Evolutionary conservation across 2,888 invertebrate species (phyloP).

Genomic region (Pemphredon lugubris): DNA sequence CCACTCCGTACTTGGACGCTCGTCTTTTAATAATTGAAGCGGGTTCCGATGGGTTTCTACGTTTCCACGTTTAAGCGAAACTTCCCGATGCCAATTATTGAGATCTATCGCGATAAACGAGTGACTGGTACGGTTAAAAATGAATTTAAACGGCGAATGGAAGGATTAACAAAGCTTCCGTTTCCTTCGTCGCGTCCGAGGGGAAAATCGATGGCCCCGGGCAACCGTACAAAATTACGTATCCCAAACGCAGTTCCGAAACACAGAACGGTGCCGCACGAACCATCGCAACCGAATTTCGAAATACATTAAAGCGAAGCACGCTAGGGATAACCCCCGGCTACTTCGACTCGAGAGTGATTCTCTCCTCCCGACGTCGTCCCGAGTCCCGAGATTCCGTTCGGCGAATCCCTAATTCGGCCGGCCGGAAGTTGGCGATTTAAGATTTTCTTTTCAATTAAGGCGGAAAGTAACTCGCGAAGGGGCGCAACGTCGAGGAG

Average conservation of each 20-base stretch:
- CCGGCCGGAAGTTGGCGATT: too few species aligned
- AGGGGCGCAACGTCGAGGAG: not conserved
- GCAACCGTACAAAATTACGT: slow-evolving; percentile 38
- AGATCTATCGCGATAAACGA: too few species aligned
- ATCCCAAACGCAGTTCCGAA: slow-evolving; percentile 37
- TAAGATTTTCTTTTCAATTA: slow-evolving; percentile 52
- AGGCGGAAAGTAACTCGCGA: not conserved
- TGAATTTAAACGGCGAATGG: too few species aligned
- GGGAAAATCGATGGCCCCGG: slow-evolving; percentile 26
- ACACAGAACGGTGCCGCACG: slow-evolving; percentile 35
- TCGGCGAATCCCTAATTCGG: too few species aligned
- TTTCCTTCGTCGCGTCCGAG: too few species aligned
- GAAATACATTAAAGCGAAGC: slow-evolving; percentile 44
- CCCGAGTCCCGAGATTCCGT: too few species aligned
- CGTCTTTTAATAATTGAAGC: not conserved
- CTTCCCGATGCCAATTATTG: too few species aligned
- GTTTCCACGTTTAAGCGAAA: not conserved
- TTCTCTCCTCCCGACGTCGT: too few species aligned
- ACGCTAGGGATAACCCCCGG: not conserved
- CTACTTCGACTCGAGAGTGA: too few species aligned
- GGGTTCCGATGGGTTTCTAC: too few species aligned
- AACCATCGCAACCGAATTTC: slow-evolving; percentile 12
- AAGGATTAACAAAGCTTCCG: too few species aligned
- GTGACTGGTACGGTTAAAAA: too few species aligned
- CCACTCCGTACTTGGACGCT: not conserved